phyloP scores from a whole-genome alignment of 2,888 invertebrate species.

The Metopia argyrocephala region DNA sequence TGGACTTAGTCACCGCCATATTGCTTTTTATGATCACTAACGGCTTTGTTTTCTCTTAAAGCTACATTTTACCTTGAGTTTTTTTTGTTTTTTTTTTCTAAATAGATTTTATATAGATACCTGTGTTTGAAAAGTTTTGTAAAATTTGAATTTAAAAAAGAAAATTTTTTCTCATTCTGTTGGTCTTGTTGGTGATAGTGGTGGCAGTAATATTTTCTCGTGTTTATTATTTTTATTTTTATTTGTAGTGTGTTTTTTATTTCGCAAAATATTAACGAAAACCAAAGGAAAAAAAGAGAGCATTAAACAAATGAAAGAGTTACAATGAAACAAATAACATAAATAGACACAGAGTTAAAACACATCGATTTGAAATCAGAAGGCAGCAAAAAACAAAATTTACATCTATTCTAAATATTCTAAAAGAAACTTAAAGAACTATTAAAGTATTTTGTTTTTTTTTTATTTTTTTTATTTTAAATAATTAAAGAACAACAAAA shows the following conservation, averaged over 20 bases:
- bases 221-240: too few relatives aligned
- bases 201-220: conserved; percentile 31
- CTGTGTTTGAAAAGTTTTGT: conserved; percentile 17
- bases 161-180: conserved; percentile 11
- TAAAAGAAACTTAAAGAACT: neutral
- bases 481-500: neutral
- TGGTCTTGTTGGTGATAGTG: too few relatives aligned
- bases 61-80: conserved; percentile 49
- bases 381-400: conserved; percentile 59
- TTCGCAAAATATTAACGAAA: conserved; percentile 5
- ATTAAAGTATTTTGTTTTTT: neutral
- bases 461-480: neutral
- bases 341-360: conserved; percentile 32
- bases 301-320: conserved; percentile 40
- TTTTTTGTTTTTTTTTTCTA: too few relatives aligned
- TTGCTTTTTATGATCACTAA: conserved; percentile 73
- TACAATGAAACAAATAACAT: conserved; percentile 52
- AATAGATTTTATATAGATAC: too few relatives aligned
- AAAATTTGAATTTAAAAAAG: conserved; percentile 27
- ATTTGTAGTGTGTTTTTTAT: conserved; percentile 23
- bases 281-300: conserved; percentile 34
- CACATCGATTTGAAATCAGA: conserved; percentile 54
- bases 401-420: conserved; percentile 44
- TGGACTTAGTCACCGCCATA: conserved; percentile 78
- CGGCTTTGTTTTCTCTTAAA: conserved; percentile 46